Evolutionary conservation across 2,888 invertebrate species (phyloP).

Genomic region (Dioctria rufipes): DNA sequence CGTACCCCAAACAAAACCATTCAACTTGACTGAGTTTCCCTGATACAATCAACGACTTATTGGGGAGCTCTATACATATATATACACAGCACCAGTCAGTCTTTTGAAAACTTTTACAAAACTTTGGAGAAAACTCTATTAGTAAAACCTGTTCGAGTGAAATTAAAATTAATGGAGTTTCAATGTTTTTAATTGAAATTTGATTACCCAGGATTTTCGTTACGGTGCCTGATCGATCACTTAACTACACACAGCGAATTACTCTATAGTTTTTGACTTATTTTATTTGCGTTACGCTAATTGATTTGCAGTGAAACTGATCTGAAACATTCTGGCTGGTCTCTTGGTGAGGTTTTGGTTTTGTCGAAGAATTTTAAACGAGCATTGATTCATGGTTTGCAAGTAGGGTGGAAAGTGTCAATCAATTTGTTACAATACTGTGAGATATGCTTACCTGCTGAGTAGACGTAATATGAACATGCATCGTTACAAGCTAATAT

Average conservation of each 20-base stretch:
- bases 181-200: conserved; percentile 58
- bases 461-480: too few relatives aligned
- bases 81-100: conserved; percentile 49
- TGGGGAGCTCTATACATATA: conserved; percentile 45
- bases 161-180: conserved; percentile 58
- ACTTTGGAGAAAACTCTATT: conserved; percentile 58
- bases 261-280: not conserved
- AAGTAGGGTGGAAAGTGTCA: too few relatives aligned
- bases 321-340: not conserved
- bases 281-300: conserved; percentile 20
- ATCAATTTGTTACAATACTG: too few relatives aligned
- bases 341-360: too few relatives aligned
- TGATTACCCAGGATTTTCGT: conserved; percentile 41
- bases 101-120: conserved; percentile 56
- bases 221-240: conserved; percentile 31
- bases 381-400: too few relatives aligned
- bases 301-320: not conserved
- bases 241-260: conserved; percentile 20
- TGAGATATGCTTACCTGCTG: too few relatives aligned
- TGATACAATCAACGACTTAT: conserved; percentile 42
- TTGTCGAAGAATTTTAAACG: too few relatives aligned
- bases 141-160: conserved; percentile 56
- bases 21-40: conserved; percentile 35
- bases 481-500: too few relatives aligned
- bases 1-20: not conserved